Base-by-base conservation (phyloP, 2,797 vertebrate species). In the Spatula versicolor region DNA sequence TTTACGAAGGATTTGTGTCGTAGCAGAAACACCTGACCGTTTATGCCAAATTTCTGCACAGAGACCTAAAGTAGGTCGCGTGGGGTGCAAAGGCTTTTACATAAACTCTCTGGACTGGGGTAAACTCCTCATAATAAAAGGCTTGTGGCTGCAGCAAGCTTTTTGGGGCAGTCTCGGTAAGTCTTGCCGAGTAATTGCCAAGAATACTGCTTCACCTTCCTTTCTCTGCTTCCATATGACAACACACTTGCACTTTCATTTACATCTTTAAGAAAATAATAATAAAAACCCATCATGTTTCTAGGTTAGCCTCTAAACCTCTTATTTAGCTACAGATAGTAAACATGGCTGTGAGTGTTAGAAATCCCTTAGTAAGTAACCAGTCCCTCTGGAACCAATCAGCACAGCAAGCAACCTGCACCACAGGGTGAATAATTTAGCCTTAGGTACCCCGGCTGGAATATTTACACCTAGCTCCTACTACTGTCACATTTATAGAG, bases 311-410 rank as follows among this genome's bases (percentile, higher is more conserved):
- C n/a, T 91, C 62, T 35, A 50, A 18, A 25, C 78, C 30, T 83
- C 43, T 82, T 56, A 60, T 56, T 92, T 68, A 83, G 58, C 69
- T 71, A 64, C 23, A 41, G 59, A 54, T 30, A 71, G 26, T 62
- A 96, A 93, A 83, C 35, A 73, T 0, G 0, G 8, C 43, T 83
- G 26, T 26, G 68, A 63, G n/a, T 80, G 94, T 96, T 28, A 82
- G 43, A 94, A 91, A 75, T 12, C 4, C 4, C 46, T 63, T 31
- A 81, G 58, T 33, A 91, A 63, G 35, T 55, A 86, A 30, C 48
- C 23, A 72, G 64, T 93, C 87, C 83, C 87, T 46, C 73, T 83
- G 89, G 78, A 92, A 79, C 45, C 80, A 92, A 90, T 92, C 74
- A 92, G 67, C 15, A 67, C 33, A 68, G 52, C 55, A 75, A 52